These are phyloP conservation scores for Diplazon laetatorius DNA, from an alignment of 2,888 invertebrate genomes.

Conservation along the genomic window DNA sequence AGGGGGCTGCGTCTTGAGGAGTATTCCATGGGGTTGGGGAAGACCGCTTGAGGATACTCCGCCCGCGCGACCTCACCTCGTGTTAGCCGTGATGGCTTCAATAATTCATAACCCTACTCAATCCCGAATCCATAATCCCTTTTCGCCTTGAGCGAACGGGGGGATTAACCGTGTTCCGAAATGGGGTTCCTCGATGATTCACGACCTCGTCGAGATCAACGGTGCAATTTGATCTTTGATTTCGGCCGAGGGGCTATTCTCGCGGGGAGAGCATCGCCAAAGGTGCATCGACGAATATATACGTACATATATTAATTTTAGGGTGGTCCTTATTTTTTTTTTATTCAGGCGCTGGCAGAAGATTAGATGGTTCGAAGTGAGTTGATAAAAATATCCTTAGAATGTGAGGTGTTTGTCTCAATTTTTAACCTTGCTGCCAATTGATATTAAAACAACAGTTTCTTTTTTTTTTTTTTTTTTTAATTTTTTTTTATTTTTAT, in stretches of 20 bases:
- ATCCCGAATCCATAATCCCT: constrained; percentile 7
- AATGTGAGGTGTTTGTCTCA: too few relatives aligned
- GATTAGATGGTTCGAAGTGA: too few relatives aligned
- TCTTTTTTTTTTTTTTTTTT: too few relatives aligned
- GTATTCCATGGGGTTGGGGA: neutral
- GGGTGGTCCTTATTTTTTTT: too few relatives aligned
- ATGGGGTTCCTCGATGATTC: neutral
- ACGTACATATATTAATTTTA: too few relatives aligned
- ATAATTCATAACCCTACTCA: constrained; percentile 9
- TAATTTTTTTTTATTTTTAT: too few relatives aligned
- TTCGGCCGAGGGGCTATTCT: neutral
- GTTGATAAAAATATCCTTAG: too few relatives aligned
- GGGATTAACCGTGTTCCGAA: constrained; percentile 1
- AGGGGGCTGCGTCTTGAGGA: neutral
- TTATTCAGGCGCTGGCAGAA: too few relatives aligned
- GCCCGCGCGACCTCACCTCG: neutral
- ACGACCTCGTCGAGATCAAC: neutral
- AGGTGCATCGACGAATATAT: neutral
- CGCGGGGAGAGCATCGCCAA: neutral
- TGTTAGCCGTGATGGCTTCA: constrained; percentile 1
- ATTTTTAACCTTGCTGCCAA: too few relatives aligned
- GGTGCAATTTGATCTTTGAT: neutral
- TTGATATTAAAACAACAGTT: too few relatives aligned
- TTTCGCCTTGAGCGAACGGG: neutral
- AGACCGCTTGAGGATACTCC: neutral